phyloP scores from a whole-genome alignment of 2,797 vertebrate species.

The Peromyscus eremicus region DNA sequence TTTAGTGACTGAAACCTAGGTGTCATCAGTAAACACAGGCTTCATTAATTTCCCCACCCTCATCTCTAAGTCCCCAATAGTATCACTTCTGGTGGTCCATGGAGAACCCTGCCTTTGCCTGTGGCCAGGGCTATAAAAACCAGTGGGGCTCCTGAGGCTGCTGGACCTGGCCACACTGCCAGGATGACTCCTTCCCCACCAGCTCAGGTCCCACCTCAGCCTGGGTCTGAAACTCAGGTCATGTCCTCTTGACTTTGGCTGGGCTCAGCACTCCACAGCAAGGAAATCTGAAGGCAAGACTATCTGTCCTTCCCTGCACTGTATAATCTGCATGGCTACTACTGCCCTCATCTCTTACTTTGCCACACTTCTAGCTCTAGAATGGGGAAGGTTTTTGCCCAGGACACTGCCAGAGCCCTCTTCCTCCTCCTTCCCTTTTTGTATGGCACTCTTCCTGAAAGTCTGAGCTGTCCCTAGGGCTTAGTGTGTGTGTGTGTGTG shows the following conservation, averaged over 20 bases:
- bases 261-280: neutral
- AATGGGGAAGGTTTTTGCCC: neutral
- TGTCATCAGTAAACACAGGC: neutral
- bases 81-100: neutral
- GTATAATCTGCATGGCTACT: neutral
- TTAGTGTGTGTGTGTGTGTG: no score
- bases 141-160: conserved; percentile 69
- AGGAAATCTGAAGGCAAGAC: neutral
- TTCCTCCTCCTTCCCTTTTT: no score
- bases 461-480: neutral
- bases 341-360: no score
- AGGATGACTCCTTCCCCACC: neutral
- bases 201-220: neutral
- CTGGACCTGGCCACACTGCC: conserved; percentile 60
- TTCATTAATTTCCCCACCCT: neutral
- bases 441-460: neutral
- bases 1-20: neutral
- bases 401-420: neutral
- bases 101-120: conserved; percentile 22
- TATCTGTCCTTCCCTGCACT: no score
- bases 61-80: neutral
- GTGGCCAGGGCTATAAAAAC: conserved; percentile 72
- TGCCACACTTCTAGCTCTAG: neutral
- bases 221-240: neutral
- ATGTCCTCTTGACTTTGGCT: neutral